Base-by-base conservation (phyloP, 2,113 vertebrate genomes). In the Cyanoderma ruficeps region DNA sequence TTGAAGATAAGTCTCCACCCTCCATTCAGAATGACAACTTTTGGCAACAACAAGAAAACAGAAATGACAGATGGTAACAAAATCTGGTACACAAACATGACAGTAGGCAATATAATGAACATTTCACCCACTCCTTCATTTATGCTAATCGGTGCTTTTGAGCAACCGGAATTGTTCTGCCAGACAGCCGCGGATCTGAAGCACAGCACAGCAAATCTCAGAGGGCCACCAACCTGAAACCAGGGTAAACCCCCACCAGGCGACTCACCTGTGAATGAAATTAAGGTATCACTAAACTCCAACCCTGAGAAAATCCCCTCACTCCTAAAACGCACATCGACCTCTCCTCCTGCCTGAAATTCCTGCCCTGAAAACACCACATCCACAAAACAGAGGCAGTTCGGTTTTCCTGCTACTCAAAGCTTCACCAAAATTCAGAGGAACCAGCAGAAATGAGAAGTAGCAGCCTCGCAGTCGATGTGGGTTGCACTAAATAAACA, bases 1-100 rank as follows among this genome's bases (percentile, higher is more conserved):
- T 75, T 61, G 90, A 90, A 80, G 94, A 77, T 30, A 75, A 8
- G 59, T 90, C 90, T 65, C 93, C 95, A 69, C 93, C 90, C 95
- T 95, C 96, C 94, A 90, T 96, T 97, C 93, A 93, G 93, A 96
- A 90, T 90, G 96, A 96, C 94, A 95, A 94, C 95, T 96, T 95
- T 50, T 96, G 96, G 95, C 96, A 95, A 95, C 93, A 94, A 93
- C 79, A 90, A 89, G 90, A 93, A 96, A 96, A 94, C 95, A 97
- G 96, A 72, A 92, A 95, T 96, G 96, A 96, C 96, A 97, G 96
- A 96, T 96, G 96, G 96, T 80, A 86, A 94, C 90, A 86, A 96
- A 97, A 97, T 96, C 96, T 96, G 96, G 94, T 93, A 94, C 93
- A 93, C 95, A 96, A 95, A 97, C 95, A 95, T 88, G 95, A 94